These are phyloP conservation scores for Zaprionus ornatus DNA, from an alignment of 1,140 invertebrate genomes.

Conservation along the genomic window DNA sequence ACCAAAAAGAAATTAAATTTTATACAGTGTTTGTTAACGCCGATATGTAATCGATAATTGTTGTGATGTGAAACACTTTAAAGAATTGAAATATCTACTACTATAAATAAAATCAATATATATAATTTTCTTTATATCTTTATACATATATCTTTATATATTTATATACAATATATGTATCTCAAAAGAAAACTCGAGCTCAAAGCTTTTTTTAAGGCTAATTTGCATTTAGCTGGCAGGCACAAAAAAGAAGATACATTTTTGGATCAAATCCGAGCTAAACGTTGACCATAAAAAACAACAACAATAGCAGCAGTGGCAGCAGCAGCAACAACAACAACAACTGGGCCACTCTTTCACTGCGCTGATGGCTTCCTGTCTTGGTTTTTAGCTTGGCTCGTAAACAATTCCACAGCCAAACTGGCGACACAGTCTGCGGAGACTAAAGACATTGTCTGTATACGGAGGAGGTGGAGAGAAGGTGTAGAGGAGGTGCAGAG, in stretches of 20 bases:
- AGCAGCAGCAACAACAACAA: neutral
- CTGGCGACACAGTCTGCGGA: constrained; percentile 46
- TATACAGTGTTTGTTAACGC: too few species aligned
- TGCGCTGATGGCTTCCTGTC: constrained; percentile 60
- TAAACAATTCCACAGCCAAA: constrained; percentile 67
- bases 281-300: constrained; percentile 41
- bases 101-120: too few species aligned
- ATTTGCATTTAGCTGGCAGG: constrained; percentile 52
- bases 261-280: constrained; percentile 19
- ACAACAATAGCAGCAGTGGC: constrained; percentile 7
- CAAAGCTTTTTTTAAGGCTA: constrained; percentile 26
- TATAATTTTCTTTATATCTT: neutral
- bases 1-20: too few species aligned
- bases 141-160: neutral
- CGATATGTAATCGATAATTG: too few species aligned
- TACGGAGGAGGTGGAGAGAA: neutral
- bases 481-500: neutral
- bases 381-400: constrained; percentile 46
- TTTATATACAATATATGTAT: neutral
- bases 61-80: too few species aligned
- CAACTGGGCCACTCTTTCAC: constrained; percentile 42
- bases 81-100: too few species aligned
- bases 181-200: neutral
- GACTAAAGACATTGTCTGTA: neutral
- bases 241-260: constrained; percentile 9